Evolutionary conservation across 2,113 vertebrate species (phyloP).

Genomic region (Dryoscopus gambensis): DNA sequence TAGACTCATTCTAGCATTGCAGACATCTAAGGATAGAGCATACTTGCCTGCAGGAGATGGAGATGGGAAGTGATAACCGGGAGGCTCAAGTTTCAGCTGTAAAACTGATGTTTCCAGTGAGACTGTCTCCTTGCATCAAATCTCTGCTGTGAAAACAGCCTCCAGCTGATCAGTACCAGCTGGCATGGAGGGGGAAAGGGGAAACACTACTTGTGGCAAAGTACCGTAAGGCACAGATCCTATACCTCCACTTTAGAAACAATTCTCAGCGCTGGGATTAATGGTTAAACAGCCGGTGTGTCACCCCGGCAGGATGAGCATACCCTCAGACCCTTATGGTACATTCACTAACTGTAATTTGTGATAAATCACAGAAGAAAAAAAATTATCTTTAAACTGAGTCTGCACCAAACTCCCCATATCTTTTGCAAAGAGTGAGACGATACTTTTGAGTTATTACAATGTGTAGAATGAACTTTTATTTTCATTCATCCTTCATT

Average conservation of each 20-base stretch:
- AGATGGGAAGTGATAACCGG: neutral
- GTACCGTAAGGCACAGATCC: neutral
- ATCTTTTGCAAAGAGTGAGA: neutral
- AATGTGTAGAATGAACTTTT: constrained; percentile 59
- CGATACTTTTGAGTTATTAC: neutral
- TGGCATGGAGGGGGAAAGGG: neutral
- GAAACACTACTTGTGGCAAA: neutral
- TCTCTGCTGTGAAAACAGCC: neutral
- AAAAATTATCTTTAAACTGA: neutral
- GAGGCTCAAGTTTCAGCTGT: neutral
- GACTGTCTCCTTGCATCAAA: constrained; percentile 7
- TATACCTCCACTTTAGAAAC: neutral
- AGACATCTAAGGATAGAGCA: neutral
- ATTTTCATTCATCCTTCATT: constrained; percentile 69
- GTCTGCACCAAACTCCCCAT: neutral
- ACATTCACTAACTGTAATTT: neutral
- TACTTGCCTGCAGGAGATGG: neutral
- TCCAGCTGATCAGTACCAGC: neutral
- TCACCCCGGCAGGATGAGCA: neutral
- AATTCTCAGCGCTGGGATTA: neutral
- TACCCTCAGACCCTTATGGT: neutral
- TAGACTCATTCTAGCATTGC: neutral
- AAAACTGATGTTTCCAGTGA: constrained; percentile 11
- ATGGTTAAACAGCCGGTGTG: neutral
- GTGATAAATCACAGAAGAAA: neutral